Conservation (phyloP, 2,888 invertebrate species). For the Euproctis similis region DNA sequence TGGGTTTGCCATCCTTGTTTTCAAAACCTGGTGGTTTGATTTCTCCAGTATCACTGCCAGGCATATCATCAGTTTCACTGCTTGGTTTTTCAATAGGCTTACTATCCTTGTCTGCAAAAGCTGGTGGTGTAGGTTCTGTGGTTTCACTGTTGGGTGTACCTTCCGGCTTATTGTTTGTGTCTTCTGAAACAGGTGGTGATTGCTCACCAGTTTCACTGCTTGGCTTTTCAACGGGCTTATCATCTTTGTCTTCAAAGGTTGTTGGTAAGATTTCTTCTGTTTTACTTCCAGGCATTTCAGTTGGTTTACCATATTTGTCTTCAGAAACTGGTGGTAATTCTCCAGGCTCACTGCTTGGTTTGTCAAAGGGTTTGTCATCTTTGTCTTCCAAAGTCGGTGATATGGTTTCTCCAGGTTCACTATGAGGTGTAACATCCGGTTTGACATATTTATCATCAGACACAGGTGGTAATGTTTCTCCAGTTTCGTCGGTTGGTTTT, state of each 20-base stretch:
- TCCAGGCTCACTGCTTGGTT: not conserved
- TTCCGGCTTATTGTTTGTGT: not conserved
- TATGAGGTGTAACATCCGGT: not conserved
- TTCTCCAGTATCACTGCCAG: not conserved
- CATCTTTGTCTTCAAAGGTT: not conserved
- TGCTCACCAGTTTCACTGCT: constrained; percentile 10
- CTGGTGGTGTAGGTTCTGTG: not conserved
- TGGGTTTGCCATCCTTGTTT: constrained; percentile 17
- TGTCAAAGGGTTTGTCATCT: not conserved
- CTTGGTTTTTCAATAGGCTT: not conserved
- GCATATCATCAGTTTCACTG: not conserved
- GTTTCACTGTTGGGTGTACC: constrained; percentile 1
- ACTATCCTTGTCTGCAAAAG: too few species aligned
- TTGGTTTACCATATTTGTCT: not conserved
- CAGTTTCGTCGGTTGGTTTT: constrained; percentile 1
- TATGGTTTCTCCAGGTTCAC: not conserved
- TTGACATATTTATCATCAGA: not conserved
- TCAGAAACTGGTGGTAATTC: not conserved
- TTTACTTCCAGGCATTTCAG: not conserved
- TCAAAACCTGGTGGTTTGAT: not conserved
- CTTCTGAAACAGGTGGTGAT: not conserved
- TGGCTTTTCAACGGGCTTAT: not conserved
- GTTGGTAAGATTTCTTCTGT: not conserved
- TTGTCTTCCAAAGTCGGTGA: not conserved
- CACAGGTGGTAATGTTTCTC: not conserved